Evolutionary conservation across 2,113 vertebrate species (phyloP).

Genomic region (Clarias macrocephalus): DNA sequence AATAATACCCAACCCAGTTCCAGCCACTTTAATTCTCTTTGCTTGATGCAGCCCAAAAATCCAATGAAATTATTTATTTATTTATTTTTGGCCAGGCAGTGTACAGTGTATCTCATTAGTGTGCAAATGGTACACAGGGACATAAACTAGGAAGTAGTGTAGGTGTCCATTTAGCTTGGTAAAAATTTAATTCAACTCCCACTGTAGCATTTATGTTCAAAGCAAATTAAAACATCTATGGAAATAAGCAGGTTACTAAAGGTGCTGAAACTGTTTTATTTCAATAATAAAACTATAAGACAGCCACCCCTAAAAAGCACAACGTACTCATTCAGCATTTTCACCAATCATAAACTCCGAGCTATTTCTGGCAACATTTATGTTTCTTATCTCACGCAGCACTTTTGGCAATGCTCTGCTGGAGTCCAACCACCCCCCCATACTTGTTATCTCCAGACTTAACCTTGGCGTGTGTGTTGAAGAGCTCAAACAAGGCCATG

Average conservation of each 20-base stretch:
- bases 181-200: not conserved
- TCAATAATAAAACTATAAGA: not conserved
- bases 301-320: not conserved
- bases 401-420: not conserved
- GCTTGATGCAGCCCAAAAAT: too few relatives aligned
- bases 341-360: not conserved
- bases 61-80: too few relatives aligned
- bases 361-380: not conserved
- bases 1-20: too few relatives aligned
- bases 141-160: not conserved
- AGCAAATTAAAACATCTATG: not conserved
- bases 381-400: not conserved
- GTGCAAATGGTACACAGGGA: not conserved
- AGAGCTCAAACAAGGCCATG: constrained; percentile 90
- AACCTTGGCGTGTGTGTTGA: constrained; percentile 95
- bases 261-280: not conserved
- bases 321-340: not conserved
- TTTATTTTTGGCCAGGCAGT: too few relatives aligned
- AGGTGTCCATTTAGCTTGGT: not conserved
- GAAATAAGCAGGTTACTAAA: not conserved
- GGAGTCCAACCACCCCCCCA: not conserved
- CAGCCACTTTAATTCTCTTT: too few relatives aligned
- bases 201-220: not conserved
- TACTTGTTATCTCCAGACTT: not conserved
- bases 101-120: not conserved